These are phyloP conservation scores for Urosaurus nigricauda DNA, from an alignment of 2,797 vertebrate species.

Conservation along the genomic window DNA sequence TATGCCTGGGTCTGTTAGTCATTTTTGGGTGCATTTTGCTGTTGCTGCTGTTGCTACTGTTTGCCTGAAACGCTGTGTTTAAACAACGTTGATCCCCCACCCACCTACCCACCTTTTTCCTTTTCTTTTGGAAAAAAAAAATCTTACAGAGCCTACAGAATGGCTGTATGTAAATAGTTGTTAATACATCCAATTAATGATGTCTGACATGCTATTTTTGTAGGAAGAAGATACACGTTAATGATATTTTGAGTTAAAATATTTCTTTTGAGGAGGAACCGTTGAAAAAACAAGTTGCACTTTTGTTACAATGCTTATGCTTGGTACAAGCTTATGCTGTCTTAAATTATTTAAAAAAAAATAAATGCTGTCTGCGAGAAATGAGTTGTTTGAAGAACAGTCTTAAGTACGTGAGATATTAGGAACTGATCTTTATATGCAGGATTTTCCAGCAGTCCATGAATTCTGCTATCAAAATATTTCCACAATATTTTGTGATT, in stretches of 20 bases:
- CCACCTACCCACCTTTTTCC: not conserved
- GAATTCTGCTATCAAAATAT: slow-evolving; percentile 81
- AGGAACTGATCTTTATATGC: slow-evolving; percentile 81
- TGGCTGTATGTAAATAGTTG: slow-evolving; percentile 92
- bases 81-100: slow-evolving; percentile 79
- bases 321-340: slow-evolving; percentile 92
- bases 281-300: slow-evolving; percentile 90
- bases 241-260: slow-evolving; percentile 84
- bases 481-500: slow-evolving; percentile 84
- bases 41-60: slow-evolving; percentile 90
- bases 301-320: slow-evolving; percentile 93
- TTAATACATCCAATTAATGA: slow-evolving; percentile 83
- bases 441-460: slow-evolving; percentile 81
- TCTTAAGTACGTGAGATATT: slow-evolving; percentile 78
- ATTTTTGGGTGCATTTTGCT: slow-evolving; percentile 79
- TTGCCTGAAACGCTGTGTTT: slow-evolving; percentile 88
- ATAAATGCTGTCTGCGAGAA: slow-evolving; percentile 92
- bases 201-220: slow-evolving; percentile 94
- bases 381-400: slow-evolving; percentile 79
- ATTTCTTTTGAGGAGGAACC: slow-evolving; percentile 87
- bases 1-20: slow-evolving; percentile 75
- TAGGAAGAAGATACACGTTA: slow-evolving; percentile 85
- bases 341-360: slow-evolving; percentile 95
- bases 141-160: slow-evolving; percentile 82
- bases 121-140: slow-evolving; percentile 60